A percentile compares a stretch with the other conserved stretches of the same genome.
phyloP scores from a whole-genome alignment of 2,888 invertebrate species.

The Drosophila siamana region DNA sequence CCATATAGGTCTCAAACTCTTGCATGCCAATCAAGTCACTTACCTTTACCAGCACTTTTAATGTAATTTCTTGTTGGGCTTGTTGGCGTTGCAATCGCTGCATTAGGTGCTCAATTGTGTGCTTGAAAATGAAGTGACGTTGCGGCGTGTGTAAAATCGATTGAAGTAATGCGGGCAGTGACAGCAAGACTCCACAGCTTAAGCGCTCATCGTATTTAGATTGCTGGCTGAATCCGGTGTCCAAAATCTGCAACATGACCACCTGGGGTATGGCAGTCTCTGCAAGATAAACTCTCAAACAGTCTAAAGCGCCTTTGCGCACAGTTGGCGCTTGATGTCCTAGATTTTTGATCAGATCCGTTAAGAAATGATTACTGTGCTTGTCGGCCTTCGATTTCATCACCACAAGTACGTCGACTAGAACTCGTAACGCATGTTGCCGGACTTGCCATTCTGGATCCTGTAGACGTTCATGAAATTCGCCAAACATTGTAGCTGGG shows the following conservation, averaged over 20 bases:
- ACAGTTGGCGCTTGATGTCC: slow-evolving; percentile 93
- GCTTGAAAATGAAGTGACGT: slow-evolving; percentile 86
- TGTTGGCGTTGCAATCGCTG: slow-evolving; percentile 87
- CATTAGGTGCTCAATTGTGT: slow-evolving; percentile 87
- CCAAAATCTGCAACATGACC: slow-evolving; percentile 88
- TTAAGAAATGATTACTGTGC: slow-evolving; percentile 81
- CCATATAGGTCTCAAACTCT: slow-evolving; percentile 88
- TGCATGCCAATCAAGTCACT: slow-evolving; percentile 89
- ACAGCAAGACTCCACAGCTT: slow-evolving; percentile 89
- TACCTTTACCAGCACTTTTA: slow-evolving; percentile 90
- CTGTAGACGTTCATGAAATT: slow-evolving; percentile 90
- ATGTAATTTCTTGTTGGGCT: slow-evolving; percentile 88
- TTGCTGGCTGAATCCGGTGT: slow-evolving; percentile 88
- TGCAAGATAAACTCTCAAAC: slow-evolving; percentile 90
- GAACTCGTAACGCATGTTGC: slow-evolving; percentile 92
- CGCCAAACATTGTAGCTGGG: slow-evolving; percentile 89
- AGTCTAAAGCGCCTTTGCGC: slow-evolving; percentile 92
- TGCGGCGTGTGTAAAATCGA: slow-evolving; percentile 86
- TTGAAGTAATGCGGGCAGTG: slow-evolving; percentile 88
- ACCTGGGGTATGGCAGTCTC: slow-evolving; percentile 89
- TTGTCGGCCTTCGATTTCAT: slow-evolving; percentile 89
- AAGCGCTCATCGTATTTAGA: slow-evolving; percentile 87
- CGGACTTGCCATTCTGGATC: slow-evolving; percentile 94
- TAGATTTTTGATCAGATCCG: slow-evolving; percentile 88
- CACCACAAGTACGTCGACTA: slow-evolving; percentile 92